Evolutionary conservation across 2,797 vertebrate species (phyloP).

Genomic region (Onychomys leucogaster): DNA sequence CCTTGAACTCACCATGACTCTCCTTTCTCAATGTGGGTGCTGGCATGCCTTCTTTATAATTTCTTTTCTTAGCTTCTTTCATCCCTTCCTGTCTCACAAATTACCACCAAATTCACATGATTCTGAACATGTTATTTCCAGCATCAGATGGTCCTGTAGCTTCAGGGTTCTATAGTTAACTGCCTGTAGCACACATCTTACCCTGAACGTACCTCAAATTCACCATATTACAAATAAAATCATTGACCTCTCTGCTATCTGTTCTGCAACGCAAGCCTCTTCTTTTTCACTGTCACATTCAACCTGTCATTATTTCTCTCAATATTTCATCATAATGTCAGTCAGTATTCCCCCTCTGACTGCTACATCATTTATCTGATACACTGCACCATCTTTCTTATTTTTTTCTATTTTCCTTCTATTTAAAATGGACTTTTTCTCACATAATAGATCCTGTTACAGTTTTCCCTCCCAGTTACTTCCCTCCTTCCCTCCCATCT

Average conservation of each 20-base stretch:
- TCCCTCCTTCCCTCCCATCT: neutral
- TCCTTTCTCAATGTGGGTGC: neutral
- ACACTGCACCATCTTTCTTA: neutral
- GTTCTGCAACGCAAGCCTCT: neutral
- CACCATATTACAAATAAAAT: slow-evolving; percentile 10
- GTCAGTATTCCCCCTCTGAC: neutral
- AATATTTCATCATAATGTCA: neutral
- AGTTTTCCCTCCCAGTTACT: neutral
- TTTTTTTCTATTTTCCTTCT: neutral
- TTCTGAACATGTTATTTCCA: slow-evolving; percentile 7
- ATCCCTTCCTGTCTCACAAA: neutral
- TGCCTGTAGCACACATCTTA: neutral
- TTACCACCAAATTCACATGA: neutral
- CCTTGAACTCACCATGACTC: neutral
- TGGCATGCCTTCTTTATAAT: neutral
- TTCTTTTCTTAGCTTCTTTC: neutral
- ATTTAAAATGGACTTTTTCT: neutral
- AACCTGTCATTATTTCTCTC: neutral
- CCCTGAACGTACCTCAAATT: neutral
- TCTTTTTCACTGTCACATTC: neutral
- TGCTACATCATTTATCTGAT: neutral
- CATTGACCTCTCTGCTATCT: slow-evolving; percentile 12
- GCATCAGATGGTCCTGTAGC: neutral
- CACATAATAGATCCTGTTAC: neutral
- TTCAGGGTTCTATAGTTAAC: neutral